Percentiles rank a stretch among this genome's conserved stretches.
These are phyloP conservation scores for Scaptomyza reducta DNA, from an alignment of 2,888 invertebrate genomes.

Conservation along the genomic window DNA sequence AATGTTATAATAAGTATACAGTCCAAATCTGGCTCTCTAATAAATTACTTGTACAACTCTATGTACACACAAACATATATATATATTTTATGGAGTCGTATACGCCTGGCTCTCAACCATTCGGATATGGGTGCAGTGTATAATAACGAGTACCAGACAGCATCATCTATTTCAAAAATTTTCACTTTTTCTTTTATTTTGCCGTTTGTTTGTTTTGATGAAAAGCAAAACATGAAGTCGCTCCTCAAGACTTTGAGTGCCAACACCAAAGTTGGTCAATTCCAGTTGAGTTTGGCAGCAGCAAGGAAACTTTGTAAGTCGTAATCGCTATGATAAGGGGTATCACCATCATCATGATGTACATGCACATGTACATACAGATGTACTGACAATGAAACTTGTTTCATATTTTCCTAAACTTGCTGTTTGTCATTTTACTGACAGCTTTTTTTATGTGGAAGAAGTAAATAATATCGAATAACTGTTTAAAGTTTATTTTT, in stretches of 20 bases:
- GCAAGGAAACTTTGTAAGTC: slow-evolving; percentile 30
- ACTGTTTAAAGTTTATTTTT: not conserved
- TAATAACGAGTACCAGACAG: slow-evolving; percentile 25
- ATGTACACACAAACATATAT: not conserved
- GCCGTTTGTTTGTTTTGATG: slow-evolving; percentile 39
- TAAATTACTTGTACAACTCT: slow-evolving; percentile 4
- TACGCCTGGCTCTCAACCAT: not conserved
- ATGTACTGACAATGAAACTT: not conserved
- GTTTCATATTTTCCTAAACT: slow-evolving; percentile 4
- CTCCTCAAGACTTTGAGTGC: slow-evolving; percentile 38
- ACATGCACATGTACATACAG: not conserved
- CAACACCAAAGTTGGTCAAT: slow-evolving; percentile 58
- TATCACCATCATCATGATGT: slow-evolving; percentile 9
- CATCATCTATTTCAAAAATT: slow-evolving; percentile 59
- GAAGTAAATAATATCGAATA: not conserved
- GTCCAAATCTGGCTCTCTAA: not conserved
- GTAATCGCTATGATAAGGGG: slow-evolving; percentile 17
- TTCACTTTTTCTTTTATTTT: slow-evolving; percentile 74
- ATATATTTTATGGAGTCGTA: not conserved
- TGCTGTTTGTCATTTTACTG: slow-evolving; percentile 1
- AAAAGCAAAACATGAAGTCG: slow-evolving; percentile 57
- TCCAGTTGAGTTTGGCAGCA: slow-evolving; percentile 62
- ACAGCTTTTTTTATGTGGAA: not conserved
- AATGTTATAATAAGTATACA: not conserved
- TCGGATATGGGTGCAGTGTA: slow-evolving; percentile 16